These are phyloP conservation scores for Daktulosphaira vitifoliae DNA, from an alignment of 1,140 invertebrate species.

Conservation along the genomic window DNA sequence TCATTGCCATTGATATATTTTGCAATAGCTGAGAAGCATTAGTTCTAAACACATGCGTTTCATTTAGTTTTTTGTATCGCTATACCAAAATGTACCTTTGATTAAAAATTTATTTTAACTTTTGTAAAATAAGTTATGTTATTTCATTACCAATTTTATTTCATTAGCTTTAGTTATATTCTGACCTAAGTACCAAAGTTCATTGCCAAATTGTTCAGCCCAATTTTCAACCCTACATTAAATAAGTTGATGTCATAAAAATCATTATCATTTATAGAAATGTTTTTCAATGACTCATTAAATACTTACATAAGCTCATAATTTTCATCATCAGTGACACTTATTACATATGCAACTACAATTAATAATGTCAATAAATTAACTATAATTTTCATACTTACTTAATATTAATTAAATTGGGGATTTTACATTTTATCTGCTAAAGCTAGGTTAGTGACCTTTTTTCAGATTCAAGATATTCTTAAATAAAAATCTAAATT, in stretches of 20 bases:
- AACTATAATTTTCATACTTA: constrained; percentile 17
- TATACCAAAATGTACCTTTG: too few relatives aligned
- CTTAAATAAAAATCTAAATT: constrained; percentile 15
- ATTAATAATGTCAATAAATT: neutral
- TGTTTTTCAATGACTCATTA: too few relatives aligned
- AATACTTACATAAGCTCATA: constrained; percentile 22
- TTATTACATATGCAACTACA: constrained; percentile 9
- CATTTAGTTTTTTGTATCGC: constrained; percentile 18
- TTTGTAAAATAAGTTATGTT: neutral
- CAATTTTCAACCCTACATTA: constrained; percentile 50
- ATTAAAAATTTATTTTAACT: neutral
- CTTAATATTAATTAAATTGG: too few relatives aligned
- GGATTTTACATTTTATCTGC: too few relatives aligned
- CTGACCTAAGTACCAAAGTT: constrained; percentile 53
- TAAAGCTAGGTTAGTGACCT: too few relatives aligned
- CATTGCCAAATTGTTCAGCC: constrained; percentile 52
- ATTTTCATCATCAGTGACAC: constrained; percentile 2
- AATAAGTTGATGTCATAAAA: constrained; percentile 29
- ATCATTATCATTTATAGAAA: too few relatives aligned
- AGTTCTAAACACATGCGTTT: constrained; percentile 23
- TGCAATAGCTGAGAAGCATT: constrained; percentile 3
- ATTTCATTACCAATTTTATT: constrained; percentile 47
- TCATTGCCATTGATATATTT: constrained; percentile 20
- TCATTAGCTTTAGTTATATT: constrained; percentile 52
- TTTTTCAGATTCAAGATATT: too few relatives aligned